Base-by-base conservation (phyloP, 2,888 invertebrate species). In the Busseola fusca region DNA sequence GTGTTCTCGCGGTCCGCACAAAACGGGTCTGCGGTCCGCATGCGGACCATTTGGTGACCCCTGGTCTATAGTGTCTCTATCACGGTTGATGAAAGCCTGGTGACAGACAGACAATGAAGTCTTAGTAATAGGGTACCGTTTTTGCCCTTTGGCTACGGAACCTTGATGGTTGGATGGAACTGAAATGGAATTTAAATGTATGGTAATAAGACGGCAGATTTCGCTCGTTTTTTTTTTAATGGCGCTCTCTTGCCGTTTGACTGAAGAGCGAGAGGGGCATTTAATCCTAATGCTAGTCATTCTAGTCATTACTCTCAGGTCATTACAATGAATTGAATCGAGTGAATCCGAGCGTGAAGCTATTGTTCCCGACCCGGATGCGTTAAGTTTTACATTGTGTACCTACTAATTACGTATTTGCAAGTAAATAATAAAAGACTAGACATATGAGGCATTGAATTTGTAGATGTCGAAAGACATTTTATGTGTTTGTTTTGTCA, bases 311-410 rank as follows among this genome's bases (percentile, higher is more conserved):
- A 83, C 64, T 73, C 69, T 56, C 74, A 71, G 69, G 59, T 80
- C 78, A 74, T 84, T 76, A 80, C 80, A 71, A 65, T 67, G 72
- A 69, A 72, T 74, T 84, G 71, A 84, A 86, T 87, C 63, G 81
- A 68, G 86, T 83, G 87, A 56, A 87, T 68, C 76, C 64, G 63
- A 64, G 60, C 74, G 78, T 74, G 48, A 80, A 60, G n/a, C 72
- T 56, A 76, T 76, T 73, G 72, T 76, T 76, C 65, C 60, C 58
- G 58, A 64, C 45, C 30, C 40, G 21, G 40, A 42, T 68, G 64
- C 60, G 52, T 60, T 57, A 42, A 42, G 14, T 58, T 50, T 21
- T 52, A 76, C 37, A 40, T 54, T 63, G 40, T 42, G 6, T 25
- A 62, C 42, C 7, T 42, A 56, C 25, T 14, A 34, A 34, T 34